Evolutionary conservation across 2,888 invertebrate species (phyloP).

Genomic region (Crepidodera aurea): DNA sequence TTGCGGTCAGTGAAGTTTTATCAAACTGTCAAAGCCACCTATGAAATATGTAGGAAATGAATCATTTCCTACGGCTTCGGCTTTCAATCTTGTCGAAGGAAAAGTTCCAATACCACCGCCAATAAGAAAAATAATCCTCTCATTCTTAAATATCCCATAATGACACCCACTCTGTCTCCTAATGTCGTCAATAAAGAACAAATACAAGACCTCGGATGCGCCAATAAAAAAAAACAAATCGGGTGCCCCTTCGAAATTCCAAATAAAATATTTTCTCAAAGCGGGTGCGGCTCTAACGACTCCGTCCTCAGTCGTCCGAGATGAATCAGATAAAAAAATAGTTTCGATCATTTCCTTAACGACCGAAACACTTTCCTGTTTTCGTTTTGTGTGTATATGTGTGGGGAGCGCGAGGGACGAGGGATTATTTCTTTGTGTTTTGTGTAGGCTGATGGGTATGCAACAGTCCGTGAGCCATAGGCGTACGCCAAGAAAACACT

Average conservation of each 20-base stretch:
- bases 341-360: constrained; percentile 38
- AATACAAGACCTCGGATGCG: constrained; percentile 3
- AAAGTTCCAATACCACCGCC: no score
- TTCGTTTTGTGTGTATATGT: constrained; percentile 10
- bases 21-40: no score
- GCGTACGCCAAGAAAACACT: background rate
- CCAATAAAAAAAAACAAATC: constrained; percentile 16
- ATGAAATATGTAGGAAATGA: no score
- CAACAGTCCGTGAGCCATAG: constrained; percentile 11
- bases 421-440: constrained; percentile 16
- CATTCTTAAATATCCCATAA: background rate
- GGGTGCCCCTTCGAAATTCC: background rate
- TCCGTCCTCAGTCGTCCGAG: constrained; percentile 6
- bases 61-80: no score
- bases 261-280: constrained; percentile 21
- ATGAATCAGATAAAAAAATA: constrained; percentile 35
- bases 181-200: constrained; percentile 2
- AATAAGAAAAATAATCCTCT: no score
- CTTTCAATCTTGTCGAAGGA: no score
- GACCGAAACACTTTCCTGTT: constrained; percentile 36
- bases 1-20: no score
- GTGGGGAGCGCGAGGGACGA: constrained; percentile 1
- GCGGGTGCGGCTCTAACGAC: constrained; percentile 21
- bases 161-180: background rate
- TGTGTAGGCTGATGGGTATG: constrained; percentile 14